A percentile compares a stretch with the other conserved stretches of the same genome.
Conservation (phyloP, 2,797 vertebrate species). For the Erithacus rubecula region DNA sequence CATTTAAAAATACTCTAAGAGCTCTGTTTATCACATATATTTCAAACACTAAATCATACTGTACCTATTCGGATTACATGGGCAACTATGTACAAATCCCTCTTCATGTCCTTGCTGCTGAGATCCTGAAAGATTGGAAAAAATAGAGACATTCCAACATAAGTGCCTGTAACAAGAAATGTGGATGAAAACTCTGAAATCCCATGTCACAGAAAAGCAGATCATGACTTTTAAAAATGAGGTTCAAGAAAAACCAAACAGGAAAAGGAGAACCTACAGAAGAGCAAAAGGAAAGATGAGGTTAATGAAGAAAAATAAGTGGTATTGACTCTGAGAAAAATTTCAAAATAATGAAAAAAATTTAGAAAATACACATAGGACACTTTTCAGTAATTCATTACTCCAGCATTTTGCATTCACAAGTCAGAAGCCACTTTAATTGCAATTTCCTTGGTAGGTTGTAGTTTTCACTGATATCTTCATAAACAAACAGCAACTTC, state of each 20-base stretch:
- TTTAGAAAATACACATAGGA: background rate
- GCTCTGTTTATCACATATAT: background rate
- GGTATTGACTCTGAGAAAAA: background rate
- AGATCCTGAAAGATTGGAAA: slow-evolving; percentile 83
- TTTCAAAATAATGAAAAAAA: background rate
- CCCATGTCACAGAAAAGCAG: background rate
- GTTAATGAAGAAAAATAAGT: background rate
- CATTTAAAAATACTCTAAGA: background rate
- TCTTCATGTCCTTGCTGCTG: slow-evolving; percentile 99
- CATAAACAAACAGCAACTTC: background rate
- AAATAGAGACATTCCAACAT: background rate
- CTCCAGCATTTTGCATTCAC: background rate
- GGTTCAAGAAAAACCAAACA: background rate
- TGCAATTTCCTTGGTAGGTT: background rate
- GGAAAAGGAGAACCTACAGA: background rate
- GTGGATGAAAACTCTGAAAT: background rate
- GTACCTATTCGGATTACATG: slow-evolving; percentile 97
- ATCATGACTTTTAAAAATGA: background rate
- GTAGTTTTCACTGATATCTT: background rate
- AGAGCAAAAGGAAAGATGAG: background rate
- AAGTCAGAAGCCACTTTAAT: background rate
- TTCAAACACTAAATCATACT: slow-evolving; percentile 23
- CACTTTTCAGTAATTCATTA: background rate
- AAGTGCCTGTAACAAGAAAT: background rate
- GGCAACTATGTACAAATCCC: slow-evolving; percentile 96